Percentiles rank a stretch among this genome's conserved stretches.
Conservation (phyloP, 2,113 vertebrate genomes). For the Nerophis ophidion region DNA sequence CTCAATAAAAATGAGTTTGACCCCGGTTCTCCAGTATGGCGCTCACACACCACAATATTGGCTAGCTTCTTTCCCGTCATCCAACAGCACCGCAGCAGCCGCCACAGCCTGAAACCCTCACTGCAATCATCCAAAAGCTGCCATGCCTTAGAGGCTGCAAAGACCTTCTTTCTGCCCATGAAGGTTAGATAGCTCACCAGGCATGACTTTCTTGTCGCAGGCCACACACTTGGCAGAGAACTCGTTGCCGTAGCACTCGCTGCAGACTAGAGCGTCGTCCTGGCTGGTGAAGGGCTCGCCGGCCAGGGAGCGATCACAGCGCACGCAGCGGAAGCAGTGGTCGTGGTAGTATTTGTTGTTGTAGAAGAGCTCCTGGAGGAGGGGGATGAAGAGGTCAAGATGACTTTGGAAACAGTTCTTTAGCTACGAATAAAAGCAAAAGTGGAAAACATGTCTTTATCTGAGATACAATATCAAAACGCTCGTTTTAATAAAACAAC, state of each 20-base stretch:
- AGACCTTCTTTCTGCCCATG: not conserved
- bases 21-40: conserved; percentile 17
- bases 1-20: too few species aligned
- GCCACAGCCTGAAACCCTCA: not conserved
- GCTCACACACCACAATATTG: conserved; percentile 23
- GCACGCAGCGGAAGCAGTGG: conserved; percentile 90
- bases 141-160: not conserved
- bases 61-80: conserved; percentile 51
- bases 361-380: conserved; percentile 85
- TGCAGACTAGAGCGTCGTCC: conserved; percentile 84
- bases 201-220: conserved; percentile 89
- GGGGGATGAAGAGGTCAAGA: too few species aligned
- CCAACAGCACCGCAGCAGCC: conserved; percentile 21
- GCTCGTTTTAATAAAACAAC: too few species aligned
- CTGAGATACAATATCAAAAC: too few species aligned
- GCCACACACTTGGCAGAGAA: conserved; percentile 89
- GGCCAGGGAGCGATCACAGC: conserved; percentile 85
- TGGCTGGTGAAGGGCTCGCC: conserved; percentile 90
- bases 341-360: conserved; percentile 89
- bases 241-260: conserved; percentile 90
- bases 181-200: conserved; percentile 70
- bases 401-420: too few species aligned
- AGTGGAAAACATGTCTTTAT: too few species aligned
- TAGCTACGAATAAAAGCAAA: too few species aligned
- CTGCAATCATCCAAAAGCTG: conserved; percentile 21